Base-by-base conservation (phyloP, 2,888 invertebrate genomes). In the Coelogynopora nodosa region DNA sequence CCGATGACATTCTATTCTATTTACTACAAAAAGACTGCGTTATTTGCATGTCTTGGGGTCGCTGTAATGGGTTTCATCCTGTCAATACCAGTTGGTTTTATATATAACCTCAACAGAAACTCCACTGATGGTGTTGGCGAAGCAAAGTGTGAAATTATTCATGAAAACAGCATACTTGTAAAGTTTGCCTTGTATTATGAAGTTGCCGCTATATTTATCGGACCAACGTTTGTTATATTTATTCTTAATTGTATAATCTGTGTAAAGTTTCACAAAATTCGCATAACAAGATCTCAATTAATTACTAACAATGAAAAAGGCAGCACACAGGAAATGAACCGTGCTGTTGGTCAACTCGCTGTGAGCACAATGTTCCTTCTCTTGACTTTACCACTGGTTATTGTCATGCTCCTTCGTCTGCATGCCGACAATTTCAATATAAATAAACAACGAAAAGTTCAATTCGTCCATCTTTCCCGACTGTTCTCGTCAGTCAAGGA, bases 401-500 rank as follows among this genome's bases (percentile, higher is more conserved):
- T 31, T 87, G 67, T 31, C n/a, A 30, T 86, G 10, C 26, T 86
- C 85, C 27, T 86, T 0, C 31, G 86, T 29, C 2, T 86, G 27
- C n/a, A n/a, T n/a, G 1, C 84, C 13, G 84, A 84, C 27, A 49
- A 84, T 0, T 30, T 2, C 0, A 84, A 86, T 30, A 0, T 86
- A n/a, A 30, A 29, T 83, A n/a, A 23, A n/a, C 23, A 30, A 26
- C 26, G n/a, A 26, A 2, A 18, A 30, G 28, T 2, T 23, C 5
- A 10, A 23, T 30, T 86, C 18, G 23, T 26, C 29, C 49, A 87
- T 30, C 23, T 80, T 1, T 87, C 87, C 0, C 67, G 87, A 29
- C 30, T 87, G 30, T 49, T 87, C 29, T 87, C 87, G 0, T 87
- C 87, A 0, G 5, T 87, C 0, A 87, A 87, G 29, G 87, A 87